Conservation (phyloP, 2,113 vertebrate species). For the Macrotus californicus region DNA sequence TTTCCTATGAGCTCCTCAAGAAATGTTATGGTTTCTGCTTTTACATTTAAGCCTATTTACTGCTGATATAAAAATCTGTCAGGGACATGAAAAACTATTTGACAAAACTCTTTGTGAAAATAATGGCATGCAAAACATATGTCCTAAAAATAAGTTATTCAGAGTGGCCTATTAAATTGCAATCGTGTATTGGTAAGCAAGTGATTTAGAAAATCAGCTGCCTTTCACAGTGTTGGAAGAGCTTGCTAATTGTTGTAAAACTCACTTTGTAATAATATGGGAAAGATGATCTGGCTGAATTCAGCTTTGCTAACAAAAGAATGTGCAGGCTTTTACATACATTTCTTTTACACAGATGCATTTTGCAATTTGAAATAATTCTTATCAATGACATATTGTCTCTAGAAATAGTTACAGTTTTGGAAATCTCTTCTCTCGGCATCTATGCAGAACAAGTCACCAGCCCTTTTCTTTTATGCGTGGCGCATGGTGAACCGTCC, state of each 20-base stretch:
- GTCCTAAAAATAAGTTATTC: slow-evolving; percentile 74
- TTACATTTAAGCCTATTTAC: slow-evolving; percentile 30
- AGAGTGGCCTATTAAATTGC: slow-evolving; percentile 69
- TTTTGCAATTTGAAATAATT: slow-evolving; percentile 66
- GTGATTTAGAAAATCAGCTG: slow-evolving; percentile 74
- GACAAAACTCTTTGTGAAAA: slow-evolving; percentile 55
- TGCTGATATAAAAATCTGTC: slow-evolving; percentile 17
- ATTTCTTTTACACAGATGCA: slow-evolving; percentile 68
- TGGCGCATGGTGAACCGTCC: neutral
- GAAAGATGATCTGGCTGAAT: slow-evolving; percentile 65
- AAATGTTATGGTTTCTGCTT: neutral
- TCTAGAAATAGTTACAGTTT: slow-evolving; percentile 60
- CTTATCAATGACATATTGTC: slow-evolving; percentile 62
- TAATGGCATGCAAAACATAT: slow-evolving; percentile 57
- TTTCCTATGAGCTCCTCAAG: neutral
- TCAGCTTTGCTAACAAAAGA: slow-evolving; percentile 71
- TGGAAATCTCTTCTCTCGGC: slow-evolving; percentile 63
- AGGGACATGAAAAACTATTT: slow-evolving; percentile 17
- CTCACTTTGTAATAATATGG: slow-evolving; percentile 60
- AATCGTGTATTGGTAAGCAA: slow-evolving; percentile 71
- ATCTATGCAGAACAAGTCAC: neutral
- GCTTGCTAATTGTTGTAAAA: slow-evolving; percentile 73
- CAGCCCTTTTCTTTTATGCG: slow-evolving; percentile 44
- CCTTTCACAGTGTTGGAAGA: slow-evolving; percentile 67
- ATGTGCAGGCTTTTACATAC: slow-evolving; percentile 57